Evolutionary conservation across 2,797 vertebrate genomes (phyloP).

Genomic region (Lagorchestes hirsutus): DNA sequence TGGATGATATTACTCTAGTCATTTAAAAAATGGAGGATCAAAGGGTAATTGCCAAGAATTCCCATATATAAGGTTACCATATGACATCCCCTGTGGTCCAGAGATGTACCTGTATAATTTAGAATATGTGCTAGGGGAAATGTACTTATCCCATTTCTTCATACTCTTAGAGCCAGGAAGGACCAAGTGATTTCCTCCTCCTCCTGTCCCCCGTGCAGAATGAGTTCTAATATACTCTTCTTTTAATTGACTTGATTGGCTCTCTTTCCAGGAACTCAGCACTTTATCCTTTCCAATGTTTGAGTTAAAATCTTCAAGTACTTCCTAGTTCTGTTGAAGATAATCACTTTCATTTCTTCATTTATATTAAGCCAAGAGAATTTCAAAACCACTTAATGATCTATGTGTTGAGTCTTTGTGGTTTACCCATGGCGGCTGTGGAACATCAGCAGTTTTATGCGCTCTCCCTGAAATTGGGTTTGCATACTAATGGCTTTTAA

Average conservation of each 20-base stretch:
- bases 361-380: background rate
- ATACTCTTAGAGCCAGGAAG: conserved; percentile 16
- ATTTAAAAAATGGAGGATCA: conserved; percentile 49
- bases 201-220: conserved; percentile 15
- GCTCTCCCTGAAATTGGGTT: conserved; percentile 31
- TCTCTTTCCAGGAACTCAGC: conserved; percentile 50
- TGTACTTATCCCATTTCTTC: conserved; percentile 28
- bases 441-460: background rate
- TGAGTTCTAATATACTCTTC: conserved; percentile 17
- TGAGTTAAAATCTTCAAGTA: conserved; percentile 40
- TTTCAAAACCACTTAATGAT: background rate
- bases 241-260: conserved; percentile 38
- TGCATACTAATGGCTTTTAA: conserved; percentile 59
- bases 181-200: conserved; percentile 6
- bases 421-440: background rate
- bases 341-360: conserved; percentile 31
- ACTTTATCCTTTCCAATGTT: conserved; percentile 32
- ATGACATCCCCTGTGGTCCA: background rate
- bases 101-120: background rate
- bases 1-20: conserved; percentile 32
- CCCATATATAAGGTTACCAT: background rate
- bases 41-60: conserved; percentile 2
- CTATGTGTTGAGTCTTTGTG: background rate
- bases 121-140: background rate
- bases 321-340: conserved; percentile 24